These are phyloP conservation scores for Thaumetopoea pityocampa DNA, from an alignment of 1,140 invertebrate species.

Conservation along the genomic window DNA sequence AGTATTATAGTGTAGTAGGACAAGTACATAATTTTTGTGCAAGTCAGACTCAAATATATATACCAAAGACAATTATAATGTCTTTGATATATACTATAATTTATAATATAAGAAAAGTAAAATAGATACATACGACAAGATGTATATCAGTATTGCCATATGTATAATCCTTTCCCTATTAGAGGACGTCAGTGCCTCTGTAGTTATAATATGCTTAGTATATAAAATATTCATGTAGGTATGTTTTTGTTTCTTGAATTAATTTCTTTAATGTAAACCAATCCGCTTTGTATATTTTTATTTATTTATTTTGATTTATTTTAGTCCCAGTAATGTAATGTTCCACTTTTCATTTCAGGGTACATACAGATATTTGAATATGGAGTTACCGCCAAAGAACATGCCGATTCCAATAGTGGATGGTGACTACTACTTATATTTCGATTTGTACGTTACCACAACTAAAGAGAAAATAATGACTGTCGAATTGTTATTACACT, in stretches of 20 bases:
- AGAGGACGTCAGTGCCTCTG: too few species aligned
- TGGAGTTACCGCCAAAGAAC: slow-evolving; percentile 30
- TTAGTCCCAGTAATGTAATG: neutral
- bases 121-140: neutral
- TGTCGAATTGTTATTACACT: neutral
- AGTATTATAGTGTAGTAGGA: slow-evolving; percentile 5
- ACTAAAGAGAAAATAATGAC: slow-evolving; percentile 10
- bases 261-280: too few species aligned
- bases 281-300: too few species aligned
- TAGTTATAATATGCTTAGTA: too few species aligned
- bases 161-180: neutral
- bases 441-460: slow-evolving; percentile 8
- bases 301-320: neutral
- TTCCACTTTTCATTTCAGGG: slow-evolving; percentile 14
- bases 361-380: slow-evolving; percentile 18
- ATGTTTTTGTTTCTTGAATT: too few species aligned
- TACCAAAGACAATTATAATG: too few species aligned
- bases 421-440: slow-evolving; percentile 11
- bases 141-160: neutral
- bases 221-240: too few species aligned
- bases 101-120: too few species aligned
- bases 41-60: too few species aligned
- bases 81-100: too few species aligned
- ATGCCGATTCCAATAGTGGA: slow-evolving; percentile 24
- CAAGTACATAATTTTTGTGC: too few species aligned